phyloP scores from a whole-genome alignment of 2,797 vertebrate species.

The Melanotaenia trifasciata region DNA sequence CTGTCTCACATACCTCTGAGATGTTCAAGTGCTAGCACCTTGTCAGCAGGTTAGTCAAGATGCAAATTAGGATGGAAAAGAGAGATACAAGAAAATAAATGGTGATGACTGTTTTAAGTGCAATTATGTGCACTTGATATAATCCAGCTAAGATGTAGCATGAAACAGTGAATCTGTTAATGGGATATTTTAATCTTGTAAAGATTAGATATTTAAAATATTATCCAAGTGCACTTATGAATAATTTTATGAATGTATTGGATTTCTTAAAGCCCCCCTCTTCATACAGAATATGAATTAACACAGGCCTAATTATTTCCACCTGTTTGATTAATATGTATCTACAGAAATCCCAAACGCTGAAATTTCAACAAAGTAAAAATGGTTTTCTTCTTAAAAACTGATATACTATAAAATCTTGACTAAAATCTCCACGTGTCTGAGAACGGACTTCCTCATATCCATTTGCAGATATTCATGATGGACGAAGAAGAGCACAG shows the following conservation, averaged over 20 bases:
- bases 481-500: conserved; percentile 35
- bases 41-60: conserved; percentile 53
- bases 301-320: conserved; percentile 17
- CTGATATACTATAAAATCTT: conserved; percentile 11
- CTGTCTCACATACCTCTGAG: conserved; percentile 60
- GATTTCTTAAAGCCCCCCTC: conserved; percentile 4
- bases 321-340: conserved; percentile 45
- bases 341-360: conserved; percentile 24
- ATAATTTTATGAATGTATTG: conserved; percentile 24
- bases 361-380: conserved; percentile 25
- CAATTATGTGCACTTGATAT: conserved; percentile 17
- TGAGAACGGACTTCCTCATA: conserved; percentile 10
- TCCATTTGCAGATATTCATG: conserved; percentile 20
- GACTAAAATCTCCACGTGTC: conserved; percentile 11
- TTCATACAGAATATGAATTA: conserved; percentile 31
- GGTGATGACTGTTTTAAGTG: conserved; percentile 6
- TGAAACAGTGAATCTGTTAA: background rate
- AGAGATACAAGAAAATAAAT: conserved; percentile 30
- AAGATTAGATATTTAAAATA: conserved; percentile 31
- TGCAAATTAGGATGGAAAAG: conserved; percentile 31
- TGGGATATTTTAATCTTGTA: conserved; percentile 13
- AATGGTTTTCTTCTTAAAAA: conserved; percentile 7
- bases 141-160: conserved; percentile 1
- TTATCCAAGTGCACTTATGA: conserved; percentile 23
- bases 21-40: conserved; percentile 69